Evolutionary conservation across 2,888 invertebrate genomes (phyloP), one percentile per base, ranked within the genome.

Genomic region (Chorisops tibialis): DNA sequence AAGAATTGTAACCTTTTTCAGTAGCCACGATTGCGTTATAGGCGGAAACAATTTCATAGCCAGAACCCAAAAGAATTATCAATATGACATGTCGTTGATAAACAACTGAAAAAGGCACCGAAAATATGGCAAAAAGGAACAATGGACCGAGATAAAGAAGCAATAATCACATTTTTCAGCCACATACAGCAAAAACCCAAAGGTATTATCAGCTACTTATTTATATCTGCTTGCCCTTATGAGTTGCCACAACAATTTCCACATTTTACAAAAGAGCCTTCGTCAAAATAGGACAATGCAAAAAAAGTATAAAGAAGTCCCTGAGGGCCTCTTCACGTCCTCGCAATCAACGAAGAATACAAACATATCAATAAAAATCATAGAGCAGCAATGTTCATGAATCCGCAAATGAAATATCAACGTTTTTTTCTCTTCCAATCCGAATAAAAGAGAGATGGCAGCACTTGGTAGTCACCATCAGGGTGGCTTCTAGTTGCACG

Each of bases 331-430:
- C 24, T 45, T 45, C 56, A 35, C 16, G 24, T 56, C 45, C 56
- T 56, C 45, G 56, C 56, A 56, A 56, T 56, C 56, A 56, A 56
- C 56, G 56, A 5, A 5, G 2, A 30, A 30, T 9, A 30, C 56
- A 56, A 56, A 56, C 56, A 56, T 56, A 56, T 56, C 56, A 56
- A 56, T 56, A 56, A 56, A 56, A 56, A 45, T 56, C 56, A 56
- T n/a, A 19, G 30, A 30, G 9, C 30, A 30, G 9, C 30, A 9
- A 30, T 30, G 30, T 30, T 30, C 16, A 43, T 56, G 56, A 56
- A 56, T 56, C 56, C 56, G 56, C 56, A 56, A 43, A 56, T 43
- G 45, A 30, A 56, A 21, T 30, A 30, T 30, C 30, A 30, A 30
- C 30, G n/a, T n/a, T n/a, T n/a, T n/a, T n/a, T 30, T 5, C 30